A percentile compares a stretch with the other conserved stretches of the same genome.
phyloP scores from a whole-genome alignment of 1,140 invertebrate genomes.

The Ephestia elutella region DNA sequence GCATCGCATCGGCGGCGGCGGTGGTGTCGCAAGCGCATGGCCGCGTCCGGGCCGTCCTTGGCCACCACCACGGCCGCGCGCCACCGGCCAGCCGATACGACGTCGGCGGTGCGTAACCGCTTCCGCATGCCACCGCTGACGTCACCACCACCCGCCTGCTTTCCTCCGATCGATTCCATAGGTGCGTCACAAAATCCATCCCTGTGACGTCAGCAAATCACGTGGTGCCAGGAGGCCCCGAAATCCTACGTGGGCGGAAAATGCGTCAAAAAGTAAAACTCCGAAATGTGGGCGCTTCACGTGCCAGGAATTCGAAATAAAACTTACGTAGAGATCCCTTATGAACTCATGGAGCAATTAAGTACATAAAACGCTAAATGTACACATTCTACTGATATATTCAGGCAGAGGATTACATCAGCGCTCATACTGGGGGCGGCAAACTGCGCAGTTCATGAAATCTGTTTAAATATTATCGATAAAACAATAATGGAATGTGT shows the following conservation, averaged over 20 bases:
- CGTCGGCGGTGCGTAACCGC: constrained; percentile 43
- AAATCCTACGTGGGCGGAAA: constrained; percentile 27
- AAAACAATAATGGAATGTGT: constrained; percentile 50
- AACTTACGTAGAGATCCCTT: constrained; percentile 17
- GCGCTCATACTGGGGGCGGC: constrained; percentile 19
- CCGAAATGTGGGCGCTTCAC: constrained; percentile 24
- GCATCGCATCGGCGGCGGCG: constrained; percentile 27
- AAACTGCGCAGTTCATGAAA: constrained; percentile 61
- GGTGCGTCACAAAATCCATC: constrained; percentile 22
- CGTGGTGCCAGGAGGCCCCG: constrained; percentile 20
- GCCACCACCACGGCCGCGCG: constrained; percentile 37
- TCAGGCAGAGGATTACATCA: constrained; percentile 45
- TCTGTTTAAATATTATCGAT: constrained; percentile 56
- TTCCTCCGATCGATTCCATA: constrained; percentile 19
- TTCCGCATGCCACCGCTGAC: constrained; percentile 39
- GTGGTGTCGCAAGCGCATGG: constrained; percentile 32
- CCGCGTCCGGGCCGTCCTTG: constrained; percentile 49
- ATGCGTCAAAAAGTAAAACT: constrained; percentile 25
- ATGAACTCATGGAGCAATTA: constrained; percentile 4
- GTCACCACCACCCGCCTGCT: constrained; percentile 19
- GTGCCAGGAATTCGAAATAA: constrained; percentile 23
- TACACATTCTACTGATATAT: constrained; percentile 8
- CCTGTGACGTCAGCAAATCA: constrained; percentile 42
- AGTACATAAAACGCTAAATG: constrained; percentile 2
- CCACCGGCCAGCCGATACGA: constrained; percentile 16